phyloP scores from a whole-genome alignment of 2,888 invertebrate species.

The Drosophila eohydei region DNA sequence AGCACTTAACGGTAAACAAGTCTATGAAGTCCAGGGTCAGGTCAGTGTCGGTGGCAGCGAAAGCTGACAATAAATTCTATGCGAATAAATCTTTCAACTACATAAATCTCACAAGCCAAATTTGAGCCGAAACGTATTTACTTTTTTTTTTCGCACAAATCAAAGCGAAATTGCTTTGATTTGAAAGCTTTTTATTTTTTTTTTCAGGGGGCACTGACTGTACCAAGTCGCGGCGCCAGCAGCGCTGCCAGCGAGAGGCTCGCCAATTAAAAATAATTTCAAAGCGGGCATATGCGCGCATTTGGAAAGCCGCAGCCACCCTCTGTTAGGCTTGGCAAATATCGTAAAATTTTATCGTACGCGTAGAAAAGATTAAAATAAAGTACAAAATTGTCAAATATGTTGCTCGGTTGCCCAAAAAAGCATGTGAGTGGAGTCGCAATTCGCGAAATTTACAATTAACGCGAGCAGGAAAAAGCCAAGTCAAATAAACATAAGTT shows the following conservation, averaged over 20 bases:
- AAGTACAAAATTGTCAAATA: conserved; percentile 71
- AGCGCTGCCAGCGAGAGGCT: conserved; percentile 10
- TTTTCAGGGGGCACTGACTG: conserved; percentile 60
- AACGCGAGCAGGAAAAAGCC: conserved; percentile 69
- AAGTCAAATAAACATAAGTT: conserved; percentile 81
- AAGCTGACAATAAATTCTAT: conserved; percentile 72
- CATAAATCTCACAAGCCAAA: conserved; percentile 83
- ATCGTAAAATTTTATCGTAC: conserved; percentile 77
- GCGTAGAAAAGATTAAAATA: conserved; percentile 76
- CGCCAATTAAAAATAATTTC: conserved; percentile 78
- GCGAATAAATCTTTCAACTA: conserved; percentile 83
- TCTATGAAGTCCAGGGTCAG: conserved; percentile 72
- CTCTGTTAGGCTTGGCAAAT: conserved; percentile 42
- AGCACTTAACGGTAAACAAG: conserved; percentile 80
- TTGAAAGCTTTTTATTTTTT: conserved; percentile 78
- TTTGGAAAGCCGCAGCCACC: conserved; percentile 45
- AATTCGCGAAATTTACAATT: conserved; percentile 80
- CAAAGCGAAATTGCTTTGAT: conserved; percentile 84
- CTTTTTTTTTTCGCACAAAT: conserved; percentile 73
- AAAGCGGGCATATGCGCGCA: conserved; percentile 66
- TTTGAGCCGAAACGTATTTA: conserved; percentile 56
- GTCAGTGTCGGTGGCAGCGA: conserved; percentile 32
- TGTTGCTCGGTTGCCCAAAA: conserved; percentile 46
- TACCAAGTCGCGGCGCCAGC: conserved; percentile 55
- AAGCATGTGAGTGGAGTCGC: conserved; percentile 48